Evolutionary conservation across 2,113 vertebrate species (phyloP), one percentile per base, ranked within the genome.

Genomic region (Bombycilla garrulus): DNA sequence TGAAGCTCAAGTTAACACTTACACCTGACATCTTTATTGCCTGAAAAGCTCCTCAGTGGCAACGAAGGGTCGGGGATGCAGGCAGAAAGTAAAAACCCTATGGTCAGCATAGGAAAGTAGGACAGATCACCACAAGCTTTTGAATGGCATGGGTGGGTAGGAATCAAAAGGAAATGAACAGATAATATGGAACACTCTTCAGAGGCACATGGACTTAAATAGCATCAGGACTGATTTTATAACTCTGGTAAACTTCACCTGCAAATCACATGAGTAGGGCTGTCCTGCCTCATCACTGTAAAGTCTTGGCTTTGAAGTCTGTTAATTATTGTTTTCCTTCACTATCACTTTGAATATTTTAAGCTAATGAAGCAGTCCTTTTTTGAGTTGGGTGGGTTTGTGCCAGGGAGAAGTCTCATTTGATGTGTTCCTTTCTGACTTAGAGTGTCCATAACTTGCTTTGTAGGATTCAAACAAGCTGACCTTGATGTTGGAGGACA

Each of bases 401-500:
- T 62, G 44, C 42, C 4, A 1, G 16, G 15, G 22, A 45, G n/a
- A 8, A 45, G 16, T 62, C 69, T 81, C 2, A 9, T 35, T 48
- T 90, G 28, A 47, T 1, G 0, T 15, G 5, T 65, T 77, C 15
- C 23, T 12, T 51, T 92, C 31, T 81, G 62, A 80, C 24, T 26
- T 60, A 36, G 14, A 47, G 10, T 54, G n/a, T 90, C 35, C 29
- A 7, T 82, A 1, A 78, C 35, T 81, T 92, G 18, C 11, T 78
- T 82, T 15, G 5, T 54, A 98, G 98, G 98, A 99, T 84, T 98
- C 98, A 70, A 98, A 96, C 88, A 98, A 98, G 67, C 97, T 99
- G 77, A 98, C 98, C 12, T 94, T 98, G 94, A 97, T 99, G 97
- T 96, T 99, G 87, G 99, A 99, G 95, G 98, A 99, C 95, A 99